Evolutionary conservation across 2,888 invertebrate species (phyloP).

Genomic region (Aphelenchoides bicaudatus): DNA sequence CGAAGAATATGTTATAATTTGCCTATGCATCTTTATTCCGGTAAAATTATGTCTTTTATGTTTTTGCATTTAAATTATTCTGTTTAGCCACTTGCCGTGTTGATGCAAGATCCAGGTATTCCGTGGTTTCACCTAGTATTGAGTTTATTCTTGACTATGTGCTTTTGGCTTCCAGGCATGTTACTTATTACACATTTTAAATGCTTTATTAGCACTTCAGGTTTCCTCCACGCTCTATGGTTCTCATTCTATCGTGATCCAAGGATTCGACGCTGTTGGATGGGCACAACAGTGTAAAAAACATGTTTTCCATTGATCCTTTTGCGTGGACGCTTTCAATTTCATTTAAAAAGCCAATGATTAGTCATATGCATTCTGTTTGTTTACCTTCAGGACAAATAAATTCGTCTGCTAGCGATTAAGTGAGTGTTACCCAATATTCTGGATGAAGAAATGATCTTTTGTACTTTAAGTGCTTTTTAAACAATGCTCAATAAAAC

Average conservation of each 20-base stretch:
- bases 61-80: neutral
- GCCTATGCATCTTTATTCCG: slow-evolving; percentile 1
- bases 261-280: neutral
- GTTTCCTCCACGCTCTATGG: neutral
- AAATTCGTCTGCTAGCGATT: too few species aligned
- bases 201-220: neutral
- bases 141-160: neutral
- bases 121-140: neutral
- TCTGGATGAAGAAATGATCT: too few species aligned
- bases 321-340: too few species aligned
- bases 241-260: neutral
- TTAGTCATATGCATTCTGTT: too few species aligned
- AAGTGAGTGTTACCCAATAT: too few species aligned
- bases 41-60: neutral
- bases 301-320: neutral
- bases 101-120: slow-evolving; percentile 4
- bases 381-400: too few species aligned
- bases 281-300: neutral
- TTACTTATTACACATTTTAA: neutral
- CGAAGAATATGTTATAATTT: neutral
- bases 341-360: too few species aligned
- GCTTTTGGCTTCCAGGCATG: neutral
- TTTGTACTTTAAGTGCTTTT: too few species aligned
- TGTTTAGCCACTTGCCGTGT: slow-evolving; percentile 6
- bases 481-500: too few species aligned